Evolutionary conservation across 2,888 invertebrate genomes (phyloP).

Genomic region (Drosophila aldrichi): DNA sequence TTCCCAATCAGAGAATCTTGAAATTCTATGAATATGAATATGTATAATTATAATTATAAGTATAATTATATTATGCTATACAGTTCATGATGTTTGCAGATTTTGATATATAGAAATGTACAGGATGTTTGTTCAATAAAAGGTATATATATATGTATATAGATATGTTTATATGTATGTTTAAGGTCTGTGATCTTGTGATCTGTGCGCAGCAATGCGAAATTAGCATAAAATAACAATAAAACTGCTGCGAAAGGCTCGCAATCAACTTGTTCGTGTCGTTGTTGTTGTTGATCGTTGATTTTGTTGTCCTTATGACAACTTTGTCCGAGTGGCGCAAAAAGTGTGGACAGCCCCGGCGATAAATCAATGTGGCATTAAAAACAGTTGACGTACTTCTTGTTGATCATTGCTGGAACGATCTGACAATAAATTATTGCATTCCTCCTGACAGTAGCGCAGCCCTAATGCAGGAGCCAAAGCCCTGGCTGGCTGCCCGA

Average conservation of each 20-base stretch:
- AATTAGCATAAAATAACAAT: constrained; percentile 77
- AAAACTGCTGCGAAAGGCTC: constrained; percentile 72
- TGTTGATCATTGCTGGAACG: constrained; percentile 57
- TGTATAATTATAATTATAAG: no score
- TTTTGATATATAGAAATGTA: neutral
- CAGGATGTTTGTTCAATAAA: neutral
- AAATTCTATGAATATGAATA: no score
- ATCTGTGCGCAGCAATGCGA: constrained; percentile 13
- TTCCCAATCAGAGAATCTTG: neutral
- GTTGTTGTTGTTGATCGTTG: neutral
- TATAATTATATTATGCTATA: no score
- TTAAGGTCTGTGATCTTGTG: constrained; percentile 32
- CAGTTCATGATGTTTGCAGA: neutral
- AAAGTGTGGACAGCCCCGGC: constrained; percentile 68
- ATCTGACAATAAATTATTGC: constrained; percentile 76
- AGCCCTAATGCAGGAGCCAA: constrained; percentile 37
- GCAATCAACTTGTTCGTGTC: constrained; percentile 30
- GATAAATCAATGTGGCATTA: constrained; percentile 65
- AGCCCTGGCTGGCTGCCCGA: neutral
- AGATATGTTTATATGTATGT: neutral
- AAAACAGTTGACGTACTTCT: constrained; percentile 66
- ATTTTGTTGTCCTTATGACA: constrained; percentile 72
- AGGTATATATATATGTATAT: neutral
- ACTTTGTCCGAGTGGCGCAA: constrained; percentile 70
- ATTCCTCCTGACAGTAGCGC: constrained; percentile 66